phyloP scores from a whole-genome alignment of 2,797 vertebrate genomes.

The Sardinella longiceps region DNA sequence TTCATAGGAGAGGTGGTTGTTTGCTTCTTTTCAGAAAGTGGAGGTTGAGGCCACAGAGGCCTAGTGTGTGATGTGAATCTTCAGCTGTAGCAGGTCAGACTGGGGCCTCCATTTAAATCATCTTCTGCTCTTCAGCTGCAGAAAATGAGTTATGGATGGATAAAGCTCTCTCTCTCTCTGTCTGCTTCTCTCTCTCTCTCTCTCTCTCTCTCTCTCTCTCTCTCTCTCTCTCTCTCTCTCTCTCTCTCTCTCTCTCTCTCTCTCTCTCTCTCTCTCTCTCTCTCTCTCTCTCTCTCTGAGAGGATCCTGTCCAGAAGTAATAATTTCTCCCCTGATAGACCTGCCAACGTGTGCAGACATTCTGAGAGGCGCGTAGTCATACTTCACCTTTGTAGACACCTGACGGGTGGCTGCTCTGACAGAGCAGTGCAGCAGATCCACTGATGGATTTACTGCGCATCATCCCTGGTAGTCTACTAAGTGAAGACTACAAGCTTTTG shows the following conservation, averaged over 20 bases:
- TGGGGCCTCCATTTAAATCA: constrained; percentile 3
- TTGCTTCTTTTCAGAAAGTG: neutral
- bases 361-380: neutral
- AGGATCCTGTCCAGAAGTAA: constrained; percentile 1
- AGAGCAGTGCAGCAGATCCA: neutral
- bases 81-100: neutral
- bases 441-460: neutral
- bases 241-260: neutral
- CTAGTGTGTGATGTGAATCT: neutral
- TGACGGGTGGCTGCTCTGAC: neutral
- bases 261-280: no score
- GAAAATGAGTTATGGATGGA: neutral
- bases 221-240: neutral
- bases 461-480: neutral
- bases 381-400: neutral
- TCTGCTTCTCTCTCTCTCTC: neutral
- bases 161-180: neutral
- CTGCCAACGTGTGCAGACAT: neutral
- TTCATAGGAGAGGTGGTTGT: neutral
- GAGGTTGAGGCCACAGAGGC: neutral
- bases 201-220: neutral
- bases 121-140: neutral
- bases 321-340: neutral
- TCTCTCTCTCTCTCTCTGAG: neutral
- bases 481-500: neutral